These are phyloP conservation scores for Aleiodes alternator DNA, from an alignment of 2,888 invertebrate genomes.

Conservation along the genomic window DNA sequence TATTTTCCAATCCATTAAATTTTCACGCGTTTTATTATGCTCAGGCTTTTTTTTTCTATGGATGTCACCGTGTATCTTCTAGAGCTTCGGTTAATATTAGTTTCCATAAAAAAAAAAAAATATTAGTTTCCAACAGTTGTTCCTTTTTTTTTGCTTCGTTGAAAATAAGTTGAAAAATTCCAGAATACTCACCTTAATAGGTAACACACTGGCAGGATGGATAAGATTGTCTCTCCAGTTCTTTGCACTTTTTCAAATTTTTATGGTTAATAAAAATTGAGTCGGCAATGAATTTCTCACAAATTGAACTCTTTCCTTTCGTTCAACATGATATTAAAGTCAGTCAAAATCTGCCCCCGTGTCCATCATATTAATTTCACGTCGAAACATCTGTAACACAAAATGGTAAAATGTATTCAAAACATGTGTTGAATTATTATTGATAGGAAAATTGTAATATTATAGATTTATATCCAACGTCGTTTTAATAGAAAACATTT, in stretches of 20 bases:
- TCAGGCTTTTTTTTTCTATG: neutral
- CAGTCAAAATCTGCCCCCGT: neutral
- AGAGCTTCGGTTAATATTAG: neutral
- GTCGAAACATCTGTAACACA: constrained; percentile 16
- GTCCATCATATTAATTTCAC: neutral
- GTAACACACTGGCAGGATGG: constrained; percentile 11
- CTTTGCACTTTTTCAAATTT: neutral
- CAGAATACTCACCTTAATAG: constrained; percentile 36
- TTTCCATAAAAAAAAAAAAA: too few relatives aligned
- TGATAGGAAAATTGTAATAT: neutral
- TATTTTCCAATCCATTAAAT: constrained; percentile 26
- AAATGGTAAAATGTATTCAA: neutral
- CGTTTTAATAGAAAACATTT: neutral
- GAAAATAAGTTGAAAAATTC: neutral
- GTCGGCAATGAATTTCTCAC: neutral
- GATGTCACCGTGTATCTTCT: neutral
- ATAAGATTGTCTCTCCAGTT: constrained; percentile 3
- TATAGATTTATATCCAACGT: too few relatives aligned
- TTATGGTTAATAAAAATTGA: neutral
- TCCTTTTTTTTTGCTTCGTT: neutral
- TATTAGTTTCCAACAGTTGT: neutral
- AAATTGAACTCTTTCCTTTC: neutral
- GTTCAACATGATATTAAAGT: neutral
- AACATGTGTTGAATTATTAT: neutral
- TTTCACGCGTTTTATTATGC: constrained; percentile 12